phyloP scores from a whole-genome alignment of 1,140 invertebrate species.

The Diabrotica virgifera region DNA sequence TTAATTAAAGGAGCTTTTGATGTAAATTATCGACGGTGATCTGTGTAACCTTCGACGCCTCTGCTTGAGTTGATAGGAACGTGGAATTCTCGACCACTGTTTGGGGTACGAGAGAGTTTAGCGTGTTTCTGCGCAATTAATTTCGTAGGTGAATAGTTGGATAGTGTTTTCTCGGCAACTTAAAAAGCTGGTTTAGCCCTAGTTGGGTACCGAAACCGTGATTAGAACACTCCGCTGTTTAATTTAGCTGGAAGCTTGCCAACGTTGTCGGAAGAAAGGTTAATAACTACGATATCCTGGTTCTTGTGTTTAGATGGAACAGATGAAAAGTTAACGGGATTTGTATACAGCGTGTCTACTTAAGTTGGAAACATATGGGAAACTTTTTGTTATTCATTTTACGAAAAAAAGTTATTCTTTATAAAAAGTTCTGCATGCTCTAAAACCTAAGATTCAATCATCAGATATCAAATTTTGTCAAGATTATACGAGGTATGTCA shows the following conservation, averaged over 20 bases:
- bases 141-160: conserved; percentile 10
- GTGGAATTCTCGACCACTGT: not conserved
- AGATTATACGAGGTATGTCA: no score
- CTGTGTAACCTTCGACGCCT: not conserved
- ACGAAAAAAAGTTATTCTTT: no score
- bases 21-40: no score
- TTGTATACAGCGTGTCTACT: no score
- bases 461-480: no score
- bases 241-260: not conserved
- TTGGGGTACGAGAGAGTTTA: not conserved
- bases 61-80: not conserved
- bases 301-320: not conserved
- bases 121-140: conserved; percentile 10
- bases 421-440: no score
- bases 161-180: conserved; percentile 6
- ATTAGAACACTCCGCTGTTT: not conserved
- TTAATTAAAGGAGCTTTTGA: no score
- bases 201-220: conserved; percentile 1
- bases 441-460: no score
- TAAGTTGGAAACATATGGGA: no score
- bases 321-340: no score
- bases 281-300: not conserved
- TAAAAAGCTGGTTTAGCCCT: not conserved
- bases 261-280: not conserved
- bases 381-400: no score